Evolutionary conservation across 2,888 invertebrate species (phyloP).

Genomic region (Pandemis corylana): DNA sequence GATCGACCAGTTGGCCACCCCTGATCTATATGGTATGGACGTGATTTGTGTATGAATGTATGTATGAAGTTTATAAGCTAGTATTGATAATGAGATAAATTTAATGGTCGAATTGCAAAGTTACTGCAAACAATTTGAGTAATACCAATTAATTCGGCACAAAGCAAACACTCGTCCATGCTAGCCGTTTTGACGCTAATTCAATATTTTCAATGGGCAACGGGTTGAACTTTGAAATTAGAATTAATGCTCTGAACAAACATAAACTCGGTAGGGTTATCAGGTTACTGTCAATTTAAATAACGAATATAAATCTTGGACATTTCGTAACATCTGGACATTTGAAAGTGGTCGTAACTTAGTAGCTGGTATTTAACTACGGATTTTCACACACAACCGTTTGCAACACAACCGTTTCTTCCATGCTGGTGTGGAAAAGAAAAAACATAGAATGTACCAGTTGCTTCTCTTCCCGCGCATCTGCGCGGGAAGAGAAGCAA

Average conservation of each 20-base stretch:
- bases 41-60: too few relatives aligned
- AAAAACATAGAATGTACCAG: too few relatives aligned
- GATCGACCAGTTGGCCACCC: too few relatives aligned
- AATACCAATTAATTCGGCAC: conserved; percentile 51
- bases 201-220: conserved; percentile 56
- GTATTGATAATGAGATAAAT: neutral
- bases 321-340: conserved; percentile 30
- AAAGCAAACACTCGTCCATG: conserved; percentile 56
- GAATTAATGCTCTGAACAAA: conserved; percentile 51
- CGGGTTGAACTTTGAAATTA: conserved; percentile 52
- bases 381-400: too few relatives aligned
- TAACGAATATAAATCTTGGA: conserved; percentile 28
- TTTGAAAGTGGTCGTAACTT: conserved; percentile 32
- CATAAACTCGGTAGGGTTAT: conserved; percentile 36
- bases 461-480: too few relatives aligned
- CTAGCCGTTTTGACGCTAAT: conserved; percentile 54
- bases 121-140: conserved; percentile 17
- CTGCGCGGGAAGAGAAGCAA: too few relatives aligned
- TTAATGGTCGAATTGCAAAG: conserved; percentile 21
- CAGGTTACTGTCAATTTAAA: conserved; percentile 34
- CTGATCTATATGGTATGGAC: too few relatives aligned
- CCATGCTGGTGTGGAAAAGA: too few relatives aligned
- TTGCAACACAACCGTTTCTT: too few relatives aligned
- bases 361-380: conserved; percentile 11
- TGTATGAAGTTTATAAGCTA: neutral